Evolutionary conservation across 1,140 invertebrate genomes (phyloP).

Genomic region (Magallana angulata): DNA sequence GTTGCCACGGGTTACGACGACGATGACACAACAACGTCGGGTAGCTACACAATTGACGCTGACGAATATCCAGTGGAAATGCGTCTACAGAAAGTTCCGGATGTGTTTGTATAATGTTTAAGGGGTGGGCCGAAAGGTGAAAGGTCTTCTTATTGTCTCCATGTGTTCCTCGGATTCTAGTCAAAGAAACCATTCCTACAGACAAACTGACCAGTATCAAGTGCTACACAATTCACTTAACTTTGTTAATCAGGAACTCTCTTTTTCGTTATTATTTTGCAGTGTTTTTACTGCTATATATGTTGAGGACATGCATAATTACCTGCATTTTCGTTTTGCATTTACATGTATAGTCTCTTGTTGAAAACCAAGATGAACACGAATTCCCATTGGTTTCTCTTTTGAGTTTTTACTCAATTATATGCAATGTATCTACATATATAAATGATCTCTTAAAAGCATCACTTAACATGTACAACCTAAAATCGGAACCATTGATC

Average conservation of each 20-base stretch:
- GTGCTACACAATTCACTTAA: conserved; percentile 29
- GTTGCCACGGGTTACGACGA: conserved; percentile 64
- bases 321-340: not conserved
- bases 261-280: not conserved
- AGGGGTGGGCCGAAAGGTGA: not conserved
- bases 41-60: conserved; percentile 66
- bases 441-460: too few relatives aligned
- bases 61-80: conserved; percentile 61
- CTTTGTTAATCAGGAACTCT: not conserved
- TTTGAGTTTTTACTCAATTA: too few relatives aligned
- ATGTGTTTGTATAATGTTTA: conserved; percentile 52
- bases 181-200: conserved; percentile 12
- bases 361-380: not conserved
- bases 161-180: conserved; percentile 28
- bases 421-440: too few relatives aligned
- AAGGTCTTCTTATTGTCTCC: not conserved
- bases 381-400: not conserved
- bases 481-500: too few relatives aligned
- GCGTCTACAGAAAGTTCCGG: conserved; percentile 50
- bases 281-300: conserved; percentile 9
- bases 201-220: not conserved
- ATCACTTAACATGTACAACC: too few relatives aligned
- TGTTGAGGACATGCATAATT: conserved; percentile 12
- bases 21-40: conserved; percentile 67
- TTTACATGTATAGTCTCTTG: not conserved